phyloP scores from a whole-genome alignment of 37 sponge, comb jelly and placozoan genomes.

The Theonella swinhoei region DNA sequence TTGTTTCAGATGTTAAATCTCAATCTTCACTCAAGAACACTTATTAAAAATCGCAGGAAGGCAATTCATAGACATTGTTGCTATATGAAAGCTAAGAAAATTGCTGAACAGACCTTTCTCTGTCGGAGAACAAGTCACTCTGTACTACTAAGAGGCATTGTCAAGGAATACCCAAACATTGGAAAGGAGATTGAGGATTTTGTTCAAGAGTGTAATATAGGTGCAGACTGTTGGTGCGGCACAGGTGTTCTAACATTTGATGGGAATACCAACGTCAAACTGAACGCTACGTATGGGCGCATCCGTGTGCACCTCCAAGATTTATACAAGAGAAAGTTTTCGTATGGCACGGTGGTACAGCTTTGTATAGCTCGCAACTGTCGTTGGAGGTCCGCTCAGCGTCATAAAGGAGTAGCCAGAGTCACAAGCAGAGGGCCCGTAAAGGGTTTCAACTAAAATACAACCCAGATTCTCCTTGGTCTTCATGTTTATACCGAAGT shows the following conservation, averaged over 20 bases:
- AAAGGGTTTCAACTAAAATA: constrained; percentile 11
- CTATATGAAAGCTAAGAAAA: background rate
- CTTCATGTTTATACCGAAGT: background rate
- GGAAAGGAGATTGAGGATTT: constrained; percentile 25
- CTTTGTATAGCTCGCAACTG: constrained; percentile 24
- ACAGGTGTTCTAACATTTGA: constrained; percentile 33
- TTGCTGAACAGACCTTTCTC: constrained; percentile 18
- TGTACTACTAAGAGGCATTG: background rate
- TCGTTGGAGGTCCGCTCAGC: background rate
- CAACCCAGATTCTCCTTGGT: constrained; percentile 18
- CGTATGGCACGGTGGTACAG: constrained; percentile 19
- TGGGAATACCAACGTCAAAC: constrained; percentile 13
- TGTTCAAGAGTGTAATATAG: constrained; percentile 17
- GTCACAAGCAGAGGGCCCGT: constrained; percentile 6
- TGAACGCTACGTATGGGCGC: constrained; percentile 3
- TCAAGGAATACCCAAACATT: constrained; percentile 5
- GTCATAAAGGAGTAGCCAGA: constrained; percentile 12
- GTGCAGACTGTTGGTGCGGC: constrained; percentile 33
- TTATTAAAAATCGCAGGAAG: background rate
- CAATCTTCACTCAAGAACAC: background rate
- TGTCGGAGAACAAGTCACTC: background rate
- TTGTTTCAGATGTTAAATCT: no score
- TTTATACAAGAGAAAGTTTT: constrained; percentile 8
- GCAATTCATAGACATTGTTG: background rate
- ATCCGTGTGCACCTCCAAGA: constrained; percentile 9